phyloP scores from a whole-genome alignment of 2,113 vertebrate species.

The Oxyura jamaicensis region DNA sequence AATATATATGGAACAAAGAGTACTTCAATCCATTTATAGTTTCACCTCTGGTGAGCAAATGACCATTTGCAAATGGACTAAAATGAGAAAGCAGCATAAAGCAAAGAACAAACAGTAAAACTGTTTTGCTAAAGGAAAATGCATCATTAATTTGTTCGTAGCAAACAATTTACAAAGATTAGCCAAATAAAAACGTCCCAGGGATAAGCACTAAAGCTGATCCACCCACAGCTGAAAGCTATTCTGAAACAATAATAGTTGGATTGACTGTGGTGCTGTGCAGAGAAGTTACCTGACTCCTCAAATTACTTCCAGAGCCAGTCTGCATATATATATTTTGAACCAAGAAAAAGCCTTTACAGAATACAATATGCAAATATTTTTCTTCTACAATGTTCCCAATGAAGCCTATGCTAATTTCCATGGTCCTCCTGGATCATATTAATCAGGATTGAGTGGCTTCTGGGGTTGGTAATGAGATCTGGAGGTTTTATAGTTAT shows the following conservation, averaged over 20 bases:
- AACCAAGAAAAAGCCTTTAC: neutral
- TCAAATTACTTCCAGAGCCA: neutral
- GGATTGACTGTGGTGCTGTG: neutral
- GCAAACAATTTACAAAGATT: slow-evolving; percentile 51
- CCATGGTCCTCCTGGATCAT: neutral
- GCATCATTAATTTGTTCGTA: slow-evolving; percentile 37
- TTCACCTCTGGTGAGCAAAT: slow-evolving; percentile 44
- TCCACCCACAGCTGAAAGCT: neutral
- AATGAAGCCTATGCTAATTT: neutral
- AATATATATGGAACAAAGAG: neutral
- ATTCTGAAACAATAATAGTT: neutral
- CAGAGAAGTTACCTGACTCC: neutral
- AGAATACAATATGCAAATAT: neutral
- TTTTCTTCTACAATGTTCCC: neutral
- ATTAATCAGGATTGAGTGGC: neutral
- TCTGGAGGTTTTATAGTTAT: neutral
- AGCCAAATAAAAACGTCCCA: slow-evolving; percentile 16
- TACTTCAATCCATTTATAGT: neutral
- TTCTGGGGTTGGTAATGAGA: neutral
- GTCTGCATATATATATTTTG: neutral
- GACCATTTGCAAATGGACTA: slow-evolving; percentile 32
- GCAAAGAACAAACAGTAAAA: neutral
- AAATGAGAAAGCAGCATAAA: neutral
- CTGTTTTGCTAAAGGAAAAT: slow-evolving; percentile 21
- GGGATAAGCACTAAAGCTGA: slow-evolving; percentile 23